Evolutionary conservation across 2,888 invertebrate genomes (phyloP).

Genomic region (Aphidoletes aphidimyza): DNA sequence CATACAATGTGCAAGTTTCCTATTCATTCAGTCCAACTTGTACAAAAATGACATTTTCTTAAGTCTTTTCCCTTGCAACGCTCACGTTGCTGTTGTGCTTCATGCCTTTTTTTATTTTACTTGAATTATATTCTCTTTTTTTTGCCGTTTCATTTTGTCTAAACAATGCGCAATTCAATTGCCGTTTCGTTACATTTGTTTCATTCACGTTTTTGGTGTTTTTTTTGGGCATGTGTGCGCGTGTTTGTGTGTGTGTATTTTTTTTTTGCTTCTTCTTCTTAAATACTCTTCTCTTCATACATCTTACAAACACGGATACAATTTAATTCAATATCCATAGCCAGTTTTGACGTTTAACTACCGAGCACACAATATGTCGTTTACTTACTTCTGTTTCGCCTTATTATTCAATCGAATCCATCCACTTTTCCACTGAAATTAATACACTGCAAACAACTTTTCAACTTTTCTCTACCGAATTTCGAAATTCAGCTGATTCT

Average conservation of each 20-base stretch:
- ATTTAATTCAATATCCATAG: constrained; percentile 17
- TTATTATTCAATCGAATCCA: constrained; percentile 10
- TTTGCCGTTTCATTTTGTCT: background rate
- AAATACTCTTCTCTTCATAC: background rate
- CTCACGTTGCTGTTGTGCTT: background rate
- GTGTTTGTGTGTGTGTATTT: too few relatives aligned
- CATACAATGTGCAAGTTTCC: constrained; percentile 3
- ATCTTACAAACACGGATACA: background rate
- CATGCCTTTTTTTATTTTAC: background rate
- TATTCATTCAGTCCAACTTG: constrained; percentile 14
- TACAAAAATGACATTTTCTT: constrained; percentile 24
- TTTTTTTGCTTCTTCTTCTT: background rate
- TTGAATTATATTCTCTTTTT: background rate
- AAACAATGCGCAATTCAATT: constrained; percentile 38
- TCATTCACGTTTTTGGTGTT: constrained; percentile 20
- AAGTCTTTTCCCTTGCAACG: background rate
- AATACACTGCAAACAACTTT: too few relatives aligned
- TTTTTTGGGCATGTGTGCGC: background rate
- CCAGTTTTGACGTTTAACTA: constrained; percentile 3
- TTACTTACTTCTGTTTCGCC: constrained; percentile 32
- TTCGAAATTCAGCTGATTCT: too few relatives aligned
- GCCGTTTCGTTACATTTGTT: constrained; percentile 14
- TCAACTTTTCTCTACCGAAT: too few relatives aligned
- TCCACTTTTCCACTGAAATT: constrained; percentile 33
- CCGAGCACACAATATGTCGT: background rate